These are phyloP conservation scores for Semicossyphus pulcher DNA, from an alignment of 2,113 vertebrate genomes.

Conservation along the genomic window DNA sequence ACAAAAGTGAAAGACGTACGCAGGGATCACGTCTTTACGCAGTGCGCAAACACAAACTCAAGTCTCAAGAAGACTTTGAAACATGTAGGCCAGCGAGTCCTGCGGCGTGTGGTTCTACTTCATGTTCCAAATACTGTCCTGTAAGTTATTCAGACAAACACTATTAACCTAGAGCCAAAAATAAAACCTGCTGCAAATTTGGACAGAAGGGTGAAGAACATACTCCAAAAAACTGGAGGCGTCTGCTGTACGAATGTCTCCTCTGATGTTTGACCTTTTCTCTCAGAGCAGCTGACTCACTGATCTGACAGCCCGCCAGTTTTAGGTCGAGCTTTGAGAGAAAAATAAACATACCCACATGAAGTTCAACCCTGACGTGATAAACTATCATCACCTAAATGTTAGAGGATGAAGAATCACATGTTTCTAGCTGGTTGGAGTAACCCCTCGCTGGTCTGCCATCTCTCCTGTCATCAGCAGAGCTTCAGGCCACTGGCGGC, in stretches of 20 bases:
- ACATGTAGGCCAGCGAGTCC: neutral
- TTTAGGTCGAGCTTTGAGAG: neutral
- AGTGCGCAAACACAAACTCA: neutral
- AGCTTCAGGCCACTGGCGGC: neutral
- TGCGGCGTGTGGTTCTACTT: neutral
- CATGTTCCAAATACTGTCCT: neutral
- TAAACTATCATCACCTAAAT: neutral
- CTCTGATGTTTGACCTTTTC: slow-evolving; percentile 1
- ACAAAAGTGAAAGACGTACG: neutral
- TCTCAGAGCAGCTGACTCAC: neutral
- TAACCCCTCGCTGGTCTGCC: neutral
- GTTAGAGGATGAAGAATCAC: neutral
- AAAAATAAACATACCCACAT: neutral
- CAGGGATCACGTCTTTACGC: neutral
- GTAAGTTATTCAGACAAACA: neutral
- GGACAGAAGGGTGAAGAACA: neutral
- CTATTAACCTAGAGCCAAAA: no score
- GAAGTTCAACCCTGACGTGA: neutral
- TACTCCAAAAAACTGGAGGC: no score
- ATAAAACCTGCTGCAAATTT: no score
- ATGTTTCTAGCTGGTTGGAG: neutral
- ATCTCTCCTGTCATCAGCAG: slow-evolving; percentile 15
- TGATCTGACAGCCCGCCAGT: neutral
- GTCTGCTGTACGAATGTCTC: neutral
- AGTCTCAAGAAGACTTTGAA: neutral